These are phyloP conservation scores for Rotaria sp. DNA, from an alignment of 2,888 invertebrate genomes.

Conservation along the genomic window DNA sequence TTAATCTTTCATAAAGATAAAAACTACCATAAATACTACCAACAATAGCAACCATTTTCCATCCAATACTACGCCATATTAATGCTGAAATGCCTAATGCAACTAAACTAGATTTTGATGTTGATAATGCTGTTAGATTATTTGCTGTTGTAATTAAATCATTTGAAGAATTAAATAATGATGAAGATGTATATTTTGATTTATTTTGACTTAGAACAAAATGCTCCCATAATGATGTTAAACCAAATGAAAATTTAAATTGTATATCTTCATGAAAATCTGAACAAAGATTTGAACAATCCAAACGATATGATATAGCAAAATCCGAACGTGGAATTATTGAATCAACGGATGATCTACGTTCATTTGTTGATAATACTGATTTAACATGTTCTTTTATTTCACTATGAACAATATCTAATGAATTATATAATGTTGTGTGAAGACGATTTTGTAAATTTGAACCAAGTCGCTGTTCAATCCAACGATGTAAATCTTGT, in stretches of 20 bases:
- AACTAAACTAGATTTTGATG: constrained; percentile 32
- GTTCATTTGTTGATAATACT: constrained; percentile 25
- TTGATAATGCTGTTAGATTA: neutral
- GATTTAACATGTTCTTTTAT: constrained; percentile 34
- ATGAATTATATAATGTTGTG: constrained; percentile 18
- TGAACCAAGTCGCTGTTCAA: constrained; percentile 77
- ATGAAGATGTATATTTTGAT: neutral
- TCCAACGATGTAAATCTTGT: constrained; percentile 72
- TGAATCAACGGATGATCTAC: neutral
- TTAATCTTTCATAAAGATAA: constrained; percentile 87
- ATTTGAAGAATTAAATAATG: neutral
- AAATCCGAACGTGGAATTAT: constrained; percentile 45
- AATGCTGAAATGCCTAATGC: constrained; percentile 31
- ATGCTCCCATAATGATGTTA: constrained; percentile 51
- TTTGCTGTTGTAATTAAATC: constrained; percentile 8
- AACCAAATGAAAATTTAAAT: constrained; percentile 87
- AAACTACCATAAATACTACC: constrained; percentile 63
- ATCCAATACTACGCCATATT: constrained; percentile 37
- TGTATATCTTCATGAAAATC: constrained; percentile 92
- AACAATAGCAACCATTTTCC: constrained; percentile 35
- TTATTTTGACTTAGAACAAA: constrained; percentile 10
- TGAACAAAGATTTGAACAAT: constrained; percentile 91
- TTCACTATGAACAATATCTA: constrained; percentile 32
- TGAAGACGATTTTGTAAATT: constrained; percentile 71
- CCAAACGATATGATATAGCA: constrained; percentile 61